Conservation (phyloP, 2,113 vertebrate genomes). For the Guaruba guarouba region DNA sequence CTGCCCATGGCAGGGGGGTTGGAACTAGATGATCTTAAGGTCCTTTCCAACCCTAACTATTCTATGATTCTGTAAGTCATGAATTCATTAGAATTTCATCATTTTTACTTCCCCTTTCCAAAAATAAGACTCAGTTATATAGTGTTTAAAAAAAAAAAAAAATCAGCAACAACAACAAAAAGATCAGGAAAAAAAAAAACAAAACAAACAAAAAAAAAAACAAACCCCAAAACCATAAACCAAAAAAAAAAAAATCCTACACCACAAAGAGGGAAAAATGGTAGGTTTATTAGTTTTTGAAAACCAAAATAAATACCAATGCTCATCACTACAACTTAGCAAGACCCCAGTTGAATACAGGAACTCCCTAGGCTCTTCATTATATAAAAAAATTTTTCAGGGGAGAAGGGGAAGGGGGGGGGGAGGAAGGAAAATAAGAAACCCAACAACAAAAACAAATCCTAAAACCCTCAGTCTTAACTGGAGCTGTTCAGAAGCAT, state of each 20-base stretch:
- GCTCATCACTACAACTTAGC: neutral
- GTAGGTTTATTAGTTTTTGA: neutral
- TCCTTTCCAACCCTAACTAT: too few species aligned
- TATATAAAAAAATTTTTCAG: neutral
- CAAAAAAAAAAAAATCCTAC: neutral
- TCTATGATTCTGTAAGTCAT: neutral
- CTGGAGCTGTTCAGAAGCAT: neutral
- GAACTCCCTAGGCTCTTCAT: neutral
- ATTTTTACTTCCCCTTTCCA: neutral
- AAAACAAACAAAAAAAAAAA: too few species aligned
- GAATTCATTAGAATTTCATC: neutral
- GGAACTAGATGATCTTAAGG: too few species aligned
- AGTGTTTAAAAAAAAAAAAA: neutral
- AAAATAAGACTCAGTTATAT: neutral
- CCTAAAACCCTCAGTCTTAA: neutral
- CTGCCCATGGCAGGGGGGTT: too few species aligned
- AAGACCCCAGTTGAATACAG: neutral
- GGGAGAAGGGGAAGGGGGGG: accelerated
- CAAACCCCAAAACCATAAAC: neutral
- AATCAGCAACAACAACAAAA: too few species aligned
- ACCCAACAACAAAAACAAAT: neutral
- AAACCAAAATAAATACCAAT: neutral
- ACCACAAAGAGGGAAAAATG: neutral
- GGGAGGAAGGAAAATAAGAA: neutral
- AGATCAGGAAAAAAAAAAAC: too few species aligned